A percentile compares a stretch with the other conserved stretches of the same genome.
These are phyloP conservation scores for Phyllostomus discolor DNA, from an alignment of 2,113 vertebrate species.

Conservation along the genomic window DNA sequence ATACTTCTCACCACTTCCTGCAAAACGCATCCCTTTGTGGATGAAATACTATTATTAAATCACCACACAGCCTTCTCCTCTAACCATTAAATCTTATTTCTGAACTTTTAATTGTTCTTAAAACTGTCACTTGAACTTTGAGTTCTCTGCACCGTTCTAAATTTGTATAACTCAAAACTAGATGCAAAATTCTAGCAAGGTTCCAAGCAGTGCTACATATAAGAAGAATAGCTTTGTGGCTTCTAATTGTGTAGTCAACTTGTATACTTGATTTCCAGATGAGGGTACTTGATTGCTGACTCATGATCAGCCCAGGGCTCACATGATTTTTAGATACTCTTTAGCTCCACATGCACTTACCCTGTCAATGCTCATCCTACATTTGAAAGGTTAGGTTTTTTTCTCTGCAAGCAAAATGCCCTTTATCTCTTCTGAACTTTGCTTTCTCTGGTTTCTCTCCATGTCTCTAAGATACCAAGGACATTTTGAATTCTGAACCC, in stretches of 20 bases:
- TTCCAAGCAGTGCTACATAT: neutral
- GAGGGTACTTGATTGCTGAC: neutral
- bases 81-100: neutral
- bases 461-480: neutral
- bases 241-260: neutral
- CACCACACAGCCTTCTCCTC: neutral
- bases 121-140: neutral
- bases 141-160: neutral
- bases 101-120: neutral
- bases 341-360: neutral
- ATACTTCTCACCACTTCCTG: neutral
- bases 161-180: neutral
- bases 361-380: neutral
- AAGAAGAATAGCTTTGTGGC: neutral
- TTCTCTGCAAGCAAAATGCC: neutral
- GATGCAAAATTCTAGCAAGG: neutral
- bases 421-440: neutral
- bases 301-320: neutral
- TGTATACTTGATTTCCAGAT: neutral
- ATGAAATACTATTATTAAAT: neutral
- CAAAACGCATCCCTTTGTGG: neutral
- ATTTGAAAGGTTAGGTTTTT: neutral
- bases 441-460: neutral
- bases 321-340: neutral
- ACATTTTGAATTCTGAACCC: neutral